Evolutionary conservation across 1,140 invertebrate genomes (phyloP).

Genomic region (Listronotus bonariensis): DNA sequence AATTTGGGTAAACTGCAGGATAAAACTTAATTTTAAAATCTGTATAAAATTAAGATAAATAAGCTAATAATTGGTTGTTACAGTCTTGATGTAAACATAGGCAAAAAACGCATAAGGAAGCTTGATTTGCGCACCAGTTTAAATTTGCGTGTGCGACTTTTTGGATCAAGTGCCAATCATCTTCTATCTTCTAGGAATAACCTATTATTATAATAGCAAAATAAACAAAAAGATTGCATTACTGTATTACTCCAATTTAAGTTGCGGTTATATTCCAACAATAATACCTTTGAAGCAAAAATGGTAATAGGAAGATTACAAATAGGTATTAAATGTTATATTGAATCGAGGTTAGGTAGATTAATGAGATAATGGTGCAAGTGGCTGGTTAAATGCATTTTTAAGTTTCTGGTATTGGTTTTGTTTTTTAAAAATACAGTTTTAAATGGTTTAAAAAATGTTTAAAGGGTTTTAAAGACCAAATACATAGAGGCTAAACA

Average conservation of each 20-base stretch:
- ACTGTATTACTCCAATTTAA: slow-evolving; percentile 23
- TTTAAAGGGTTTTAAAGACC: too few species aligned
- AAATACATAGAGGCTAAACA: too few species aligned
- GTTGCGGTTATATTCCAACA: slow-evolving; percentile 2
- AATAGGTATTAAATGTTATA: background rate
- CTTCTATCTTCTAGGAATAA: slow-evolving; percentile 18
- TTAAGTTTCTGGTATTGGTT: too few species aligned
- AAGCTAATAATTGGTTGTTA: too few species aligned
- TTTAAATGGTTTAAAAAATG: too few species aligned
- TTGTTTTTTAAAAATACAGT: too few species aligned
- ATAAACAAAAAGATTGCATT: slow-evolving; percentile 17
- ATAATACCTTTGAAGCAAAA: slow-evolving; percentile 7
- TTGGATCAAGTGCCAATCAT: slow-evolving; percentile 31
- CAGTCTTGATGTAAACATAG: slow-evolving; percentile 10
- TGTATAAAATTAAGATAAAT: too few species aligned
- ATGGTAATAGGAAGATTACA: too few species aligned
- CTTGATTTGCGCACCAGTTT: slow-evolving; percentile 21
- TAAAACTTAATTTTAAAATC: too few species aligned
- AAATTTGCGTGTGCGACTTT: slow-evolving; percentile 29
- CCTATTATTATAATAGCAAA: slow-evolving; percentile 23
- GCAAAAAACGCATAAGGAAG: slow-evolving; percentile 19
- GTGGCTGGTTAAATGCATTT: too few species aligned
- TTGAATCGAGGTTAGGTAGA: background rate
- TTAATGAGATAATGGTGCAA: too few species aligned
- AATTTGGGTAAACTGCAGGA: too few species aligned